phyloP scores from a whole-genome alignment of 2,113 vertebrate genomes.

The Syngnathus floridae region DNA sequence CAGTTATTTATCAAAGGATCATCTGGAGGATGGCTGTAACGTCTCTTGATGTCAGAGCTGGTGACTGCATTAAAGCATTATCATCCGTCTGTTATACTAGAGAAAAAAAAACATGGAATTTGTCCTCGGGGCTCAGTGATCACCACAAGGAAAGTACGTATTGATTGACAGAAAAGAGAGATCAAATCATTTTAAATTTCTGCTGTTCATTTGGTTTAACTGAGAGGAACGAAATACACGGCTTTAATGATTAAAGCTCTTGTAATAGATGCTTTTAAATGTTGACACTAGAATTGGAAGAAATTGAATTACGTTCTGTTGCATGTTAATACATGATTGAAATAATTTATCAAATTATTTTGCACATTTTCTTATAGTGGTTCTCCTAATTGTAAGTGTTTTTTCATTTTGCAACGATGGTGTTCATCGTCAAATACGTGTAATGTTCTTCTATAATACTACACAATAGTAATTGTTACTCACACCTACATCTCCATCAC shows the following conservation, averaged over 20 bases:
- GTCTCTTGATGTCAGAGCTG: conserved; percentile 14
- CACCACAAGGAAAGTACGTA: conserved; percentile 7
- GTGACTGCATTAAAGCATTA: conserved; percentile 12
- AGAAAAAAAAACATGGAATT: conserved; percentile 8
- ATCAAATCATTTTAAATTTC: conserved; percentile 5
- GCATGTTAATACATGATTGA: not conserved
- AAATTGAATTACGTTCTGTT: no score
- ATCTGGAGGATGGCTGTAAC: conserved; percentile 31
- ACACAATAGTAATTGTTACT: not conserved
- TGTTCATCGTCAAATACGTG: not conserved
- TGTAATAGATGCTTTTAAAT: not conserved
- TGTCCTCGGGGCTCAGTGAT: not conserved
- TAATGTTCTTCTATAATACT: no score
- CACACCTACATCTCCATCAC: not conserved
- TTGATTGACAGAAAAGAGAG: conserved; percentile 28
- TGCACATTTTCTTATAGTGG: not conserved
- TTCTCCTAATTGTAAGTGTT: not conserved
- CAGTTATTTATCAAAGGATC: conserved; percentile 47
- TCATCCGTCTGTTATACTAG: conserved; percentile 15
- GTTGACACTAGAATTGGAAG: not conserved
- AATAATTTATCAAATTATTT: no score
- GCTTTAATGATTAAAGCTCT: not conserved
- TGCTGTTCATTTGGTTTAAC: conserved; percentile 5
- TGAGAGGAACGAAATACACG: not conserved
- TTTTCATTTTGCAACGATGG: not conserved